Percentiles rank a stretch among this genome's conserved stretches.
Evolutionary conservation across 2,888 invertebrate species (phyloP).

Genomic region (Resseliella maxima): DNA sequence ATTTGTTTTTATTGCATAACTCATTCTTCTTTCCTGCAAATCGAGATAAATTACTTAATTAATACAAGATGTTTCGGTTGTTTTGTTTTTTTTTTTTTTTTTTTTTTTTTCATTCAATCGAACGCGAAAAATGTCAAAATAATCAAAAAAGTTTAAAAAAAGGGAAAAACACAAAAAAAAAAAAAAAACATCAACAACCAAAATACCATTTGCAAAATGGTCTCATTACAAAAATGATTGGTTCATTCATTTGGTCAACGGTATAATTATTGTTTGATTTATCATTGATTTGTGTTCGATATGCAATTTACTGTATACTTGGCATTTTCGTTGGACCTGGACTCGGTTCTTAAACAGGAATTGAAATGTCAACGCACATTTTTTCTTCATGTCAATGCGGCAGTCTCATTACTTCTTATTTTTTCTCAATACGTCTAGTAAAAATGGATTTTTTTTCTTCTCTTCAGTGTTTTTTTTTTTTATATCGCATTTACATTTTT

Average conservation of each 20-base stretch:
- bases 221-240: too few relatives aligned
- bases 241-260: not conserved
- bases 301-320: not conserved
- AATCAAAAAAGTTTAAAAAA: too few relatives aligned
- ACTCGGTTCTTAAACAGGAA: not conserved
- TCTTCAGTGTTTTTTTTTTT: too few relatives aligned
- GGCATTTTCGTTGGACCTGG: not conserved
- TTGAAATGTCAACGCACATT: not conserved
- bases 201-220: too few relatives aligned
- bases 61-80: too few relatives aligned
- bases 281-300: not conserved
- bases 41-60: not conserved
- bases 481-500: too few relatives aligned
- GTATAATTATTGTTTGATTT: not conserved
- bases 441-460: not conserved
- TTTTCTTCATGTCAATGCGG: too few relatives aligned
- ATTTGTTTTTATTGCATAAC: conserved; percentile 10
- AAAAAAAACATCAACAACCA: too few relatives aligned
- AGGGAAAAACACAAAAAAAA: too few relatives aligned
- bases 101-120: not conserved
- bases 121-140: not conserved
- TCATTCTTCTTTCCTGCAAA: not conserved
- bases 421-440: not conserved
- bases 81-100: too few relatives aligned
- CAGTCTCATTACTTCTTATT: too few relatives aligned